These are phyloP conservation scores for Uloborus diversus DNA, from an alignment of 1,140 invertebrate genomes.

Conservation along the genomic window DNA sequence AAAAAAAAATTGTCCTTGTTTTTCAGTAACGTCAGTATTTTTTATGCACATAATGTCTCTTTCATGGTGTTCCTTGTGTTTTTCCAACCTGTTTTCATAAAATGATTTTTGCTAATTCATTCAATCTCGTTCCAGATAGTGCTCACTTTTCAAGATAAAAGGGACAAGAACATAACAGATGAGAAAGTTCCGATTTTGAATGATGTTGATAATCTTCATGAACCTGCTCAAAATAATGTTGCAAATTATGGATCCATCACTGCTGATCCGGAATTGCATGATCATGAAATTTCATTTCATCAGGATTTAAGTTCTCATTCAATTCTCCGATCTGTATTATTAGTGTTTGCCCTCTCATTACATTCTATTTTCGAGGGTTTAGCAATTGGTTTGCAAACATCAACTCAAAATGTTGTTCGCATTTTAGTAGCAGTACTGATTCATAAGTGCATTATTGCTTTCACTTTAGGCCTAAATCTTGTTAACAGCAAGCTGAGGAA, in stretches of 20 bases:
- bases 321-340: constrained; percentile 77
- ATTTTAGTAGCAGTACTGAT: constrained; percentile 85
- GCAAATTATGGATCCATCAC: neutral
- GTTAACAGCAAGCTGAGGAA: constrained; percentile 24
- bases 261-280: neutral
- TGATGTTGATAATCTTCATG: neutral
- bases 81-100: no score
- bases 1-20: no score
- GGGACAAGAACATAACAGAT: no score
- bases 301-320: constrained; percentile 29
- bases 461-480: constrained; percentile 66
- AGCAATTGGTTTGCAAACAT: constrained; percentile 78
- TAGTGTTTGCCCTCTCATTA: constrained; percentile 86
- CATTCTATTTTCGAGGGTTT: constrained; percentile 92
- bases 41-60: no score
- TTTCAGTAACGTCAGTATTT: no score
- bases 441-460: constrained; percentile 88
- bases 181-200: constrained; percentile 25
- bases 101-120: no score
- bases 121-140: constrained; percentile 60
- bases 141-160: constrained; percentile 61
- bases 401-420: constrained; percentile 75
- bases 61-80: no score
- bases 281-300: constrained; percentile 40
- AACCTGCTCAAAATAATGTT: neutral